Percentiles rank a stretch among this genome's conserved stretches.
phyloP scores from a whole-genome alignment of 1,140 invertebrate species.

The Drosophila sechellia region DNA sequence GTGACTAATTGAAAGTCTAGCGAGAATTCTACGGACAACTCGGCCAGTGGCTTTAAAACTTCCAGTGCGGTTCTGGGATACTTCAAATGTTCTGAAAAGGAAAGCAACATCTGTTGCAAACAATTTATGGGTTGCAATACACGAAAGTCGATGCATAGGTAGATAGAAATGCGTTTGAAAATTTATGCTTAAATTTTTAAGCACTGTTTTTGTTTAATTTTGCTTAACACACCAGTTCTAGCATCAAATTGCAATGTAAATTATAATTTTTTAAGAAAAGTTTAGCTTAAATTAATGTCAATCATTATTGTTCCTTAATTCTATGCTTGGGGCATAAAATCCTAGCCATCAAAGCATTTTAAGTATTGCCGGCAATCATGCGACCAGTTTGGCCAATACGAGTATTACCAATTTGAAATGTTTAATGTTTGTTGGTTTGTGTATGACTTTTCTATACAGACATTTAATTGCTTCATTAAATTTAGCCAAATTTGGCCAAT shows the following conservation, averaged over 20 bases:
- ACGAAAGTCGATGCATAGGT: too few species aligned
- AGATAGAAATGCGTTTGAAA: too few species aligned
- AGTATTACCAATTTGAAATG: constrained; percentile 31
- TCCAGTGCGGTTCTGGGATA: constrained; percentile 5
- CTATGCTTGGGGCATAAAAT: background rate
- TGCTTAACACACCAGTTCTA: too few species aligned
- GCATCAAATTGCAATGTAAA: too few species aligned
- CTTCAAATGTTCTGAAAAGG: background rate
- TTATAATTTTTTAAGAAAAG: too few species aligned
- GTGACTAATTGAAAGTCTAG: constrained; percentile 82
- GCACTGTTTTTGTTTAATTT: too few species aligned
- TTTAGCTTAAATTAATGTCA: background rate
- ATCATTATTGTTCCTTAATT: background rate
- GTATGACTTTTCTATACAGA: constrained; percentile 48
- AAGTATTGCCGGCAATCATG: constrained; percentile 20
- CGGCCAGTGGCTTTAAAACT: constrained; percentile 52
- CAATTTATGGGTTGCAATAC: too few species aligned
- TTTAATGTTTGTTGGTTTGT: constrained; percentile 37
- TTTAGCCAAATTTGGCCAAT: constrained; percentile 79
- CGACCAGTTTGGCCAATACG: constrained; percentile 16
- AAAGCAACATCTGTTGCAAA: background rate
- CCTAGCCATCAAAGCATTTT: background rate
- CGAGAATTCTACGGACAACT: constrained; percentile 51
- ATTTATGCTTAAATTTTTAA: too few species aligned
- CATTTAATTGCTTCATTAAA: constrained; percentile 84